Evolutionary conservation across 2,113 vertebrate species (phyloP).

Genomic region (Hylia prasina): DNA sequence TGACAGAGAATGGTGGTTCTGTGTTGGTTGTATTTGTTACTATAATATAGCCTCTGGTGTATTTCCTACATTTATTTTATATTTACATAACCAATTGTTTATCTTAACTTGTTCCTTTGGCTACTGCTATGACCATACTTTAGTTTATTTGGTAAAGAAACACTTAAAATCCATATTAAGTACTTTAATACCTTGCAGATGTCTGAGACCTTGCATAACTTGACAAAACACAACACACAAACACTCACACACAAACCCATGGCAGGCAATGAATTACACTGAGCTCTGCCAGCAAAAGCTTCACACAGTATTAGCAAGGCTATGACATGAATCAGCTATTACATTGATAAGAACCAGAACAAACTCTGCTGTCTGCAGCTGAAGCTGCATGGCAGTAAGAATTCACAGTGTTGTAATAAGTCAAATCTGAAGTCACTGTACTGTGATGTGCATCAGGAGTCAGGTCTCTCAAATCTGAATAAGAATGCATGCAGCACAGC

Average conservation of each 20-base stretch:
- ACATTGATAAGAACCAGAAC: not conserved
- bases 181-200: not conserved
- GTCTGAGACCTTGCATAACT: not conserved
- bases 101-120: not conserved
- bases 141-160: not conserved
- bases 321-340: not conserved
- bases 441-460: not conserved
- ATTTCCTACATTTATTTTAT: not conserved
- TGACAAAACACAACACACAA: not conserved
- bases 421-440: not conserved
- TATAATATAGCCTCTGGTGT: not conserved
- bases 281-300: not conserved
- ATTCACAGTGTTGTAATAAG: not conserved
- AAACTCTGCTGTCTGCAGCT: not conserved
- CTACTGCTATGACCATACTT: not conserved
- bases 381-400: not conserved
- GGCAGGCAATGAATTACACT: not conserved
- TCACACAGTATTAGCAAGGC: not conserved
- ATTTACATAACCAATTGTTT: not conserved
- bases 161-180: not conserved
- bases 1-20: not conserved
- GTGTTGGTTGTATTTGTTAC: not conserved
- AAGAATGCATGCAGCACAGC: not conserved
- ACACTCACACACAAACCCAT: fast-evolving
- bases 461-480: not conserved